A percentile compares a stretch with the other conserved stretches of the same genome.
These are phyloP conservation scores for Oligia fasciuncula DNA, from an alignment of 2,888 invertebrate species.

Conservation along the genomic window DNA sequence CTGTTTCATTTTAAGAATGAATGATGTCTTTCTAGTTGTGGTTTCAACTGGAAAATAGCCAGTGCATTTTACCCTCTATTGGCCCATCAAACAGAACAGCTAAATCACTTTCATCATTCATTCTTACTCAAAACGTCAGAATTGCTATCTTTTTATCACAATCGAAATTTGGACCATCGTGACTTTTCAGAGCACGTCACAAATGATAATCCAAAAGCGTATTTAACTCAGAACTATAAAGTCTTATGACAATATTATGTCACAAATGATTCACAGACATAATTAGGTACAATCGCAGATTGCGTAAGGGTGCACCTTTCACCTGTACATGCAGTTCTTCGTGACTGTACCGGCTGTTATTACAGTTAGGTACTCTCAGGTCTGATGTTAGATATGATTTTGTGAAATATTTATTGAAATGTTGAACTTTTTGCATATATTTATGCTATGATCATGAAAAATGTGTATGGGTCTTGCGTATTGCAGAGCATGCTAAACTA, in stretches of 20 bases:
- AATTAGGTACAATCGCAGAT: conserved; percentile 66
- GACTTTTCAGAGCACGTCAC: conserved; percentile 22
- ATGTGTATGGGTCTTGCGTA: not conserved
- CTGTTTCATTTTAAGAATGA: not conserved
- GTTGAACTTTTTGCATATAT: not conserved
- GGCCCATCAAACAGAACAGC: not conserved
- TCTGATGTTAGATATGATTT: conserved; percentile 19
- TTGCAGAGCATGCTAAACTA: not conserved
- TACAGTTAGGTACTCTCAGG: conserved; percentile 9
- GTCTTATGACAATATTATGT: conserved; percentile 72
- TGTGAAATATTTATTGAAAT: conserved; percentile 25
- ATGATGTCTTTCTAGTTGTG: not conserved
- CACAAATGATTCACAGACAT: conserved; percentile 61
- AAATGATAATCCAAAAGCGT: conserved; percentile 34
- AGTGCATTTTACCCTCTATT: too few species aligned
- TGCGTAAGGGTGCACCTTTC: conserved; percentile 74
- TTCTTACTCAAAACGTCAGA: not conserved
- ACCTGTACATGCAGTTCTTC: conserved; percentile 61
- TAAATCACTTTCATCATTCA: not conserved
- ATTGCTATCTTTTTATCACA: not conserved
- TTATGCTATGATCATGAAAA: not conserved
- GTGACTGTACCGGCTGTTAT: conserved; percentile 37
- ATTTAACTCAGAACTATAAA: conserved; percentile 48
- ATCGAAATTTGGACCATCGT: not conserved
- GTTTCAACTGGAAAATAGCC: not conserved